Percentiles rank a stretch among this genome's conserved stretches.
Conservation (phyloP, 23 tunicate species). For the Styela clava region DNA sequence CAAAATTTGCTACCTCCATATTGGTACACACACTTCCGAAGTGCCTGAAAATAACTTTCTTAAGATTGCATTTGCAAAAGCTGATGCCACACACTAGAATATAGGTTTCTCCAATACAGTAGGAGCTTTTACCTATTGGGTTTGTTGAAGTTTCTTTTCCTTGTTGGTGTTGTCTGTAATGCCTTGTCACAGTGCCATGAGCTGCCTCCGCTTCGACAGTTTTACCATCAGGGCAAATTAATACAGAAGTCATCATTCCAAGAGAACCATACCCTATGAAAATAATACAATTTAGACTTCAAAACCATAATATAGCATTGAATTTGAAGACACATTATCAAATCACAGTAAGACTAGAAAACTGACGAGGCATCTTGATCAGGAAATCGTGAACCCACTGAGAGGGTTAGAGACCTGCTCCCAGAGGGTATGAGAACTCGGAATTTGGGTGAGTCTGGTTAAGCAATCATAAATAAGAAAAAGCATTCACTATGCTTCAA, state of each 20-base stretch:
- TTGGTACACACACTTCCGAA: no score
- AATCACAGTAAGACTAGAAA: neutral
- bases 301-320: neutral
- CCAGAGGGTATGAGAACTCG: no score
- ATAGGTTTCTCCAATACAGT: no score
- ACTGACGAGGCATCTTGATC: neutral
- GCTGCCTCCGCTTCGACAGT: constrained; percentile 97
- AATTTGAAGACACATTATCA: no score
- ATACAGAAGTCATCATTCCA: constrained; percentile 93
- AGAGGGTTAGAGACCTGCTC: no score
- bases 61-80: no score
- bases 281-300: neutral
- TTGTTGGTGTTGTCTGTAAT: constrained; percentile 87
- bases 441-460: no score
- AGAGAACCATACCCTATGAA: constrained; percentile 83
- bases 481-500: no score
- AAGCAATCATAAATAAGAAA: no score
- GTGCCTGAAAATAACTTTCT: no score
- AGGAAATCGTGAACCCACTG: neutral
- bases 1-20: no score
- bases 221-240: constrained; percentile 77
- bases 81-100: no score
- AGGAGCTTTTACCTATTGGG: constrained; percentile 69
- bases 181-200: constrained; percentile 94
- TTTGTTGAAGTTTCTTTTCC: constrained; percentile 96